These are phyloP conservation scores for Osmoderma eremita DNA, from an alignment of 2,888 invertebrate species.

Conservation along the genomic window DNA sequence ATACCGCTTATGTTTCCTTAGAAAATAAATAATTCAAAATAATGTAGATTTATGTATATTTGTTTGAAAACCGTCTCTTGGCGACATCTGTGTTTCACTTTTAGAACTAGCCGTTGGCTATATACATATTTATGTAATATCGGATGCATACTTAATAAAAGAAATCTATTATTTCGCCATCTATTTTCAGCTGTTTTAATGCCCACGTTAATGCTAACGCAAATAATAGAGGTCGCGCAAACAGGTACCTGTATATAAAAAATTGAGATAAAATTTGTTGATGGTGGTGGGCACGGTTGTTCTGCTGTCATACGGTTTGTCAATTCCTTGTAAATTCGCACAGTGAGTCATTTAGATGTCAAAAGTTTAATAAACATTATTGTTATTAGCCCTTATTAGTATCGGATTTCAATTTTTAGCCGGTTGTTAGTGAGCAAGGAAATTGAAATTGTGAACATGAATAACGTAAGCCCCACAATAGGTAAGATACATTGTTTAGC, in stretches of 20 bases:
- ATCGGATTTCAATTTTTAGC: not conserved
- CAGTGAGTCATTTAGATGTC: constrained; percentile 27
- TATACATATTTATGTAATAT: too few species aligned
- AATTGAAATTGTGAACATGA: constrained; percentile 49
- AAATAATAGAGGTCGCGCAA: constrained; percentile 1
- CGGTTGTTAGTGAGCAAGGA: constrained; percentile 2
- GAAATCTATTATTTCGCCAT: too few species aligned
- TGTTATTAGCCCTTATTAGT: not conserved
- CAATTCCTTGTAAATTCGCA: constrained; percentile 6
- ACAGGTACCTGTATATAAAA: too few species aligned
- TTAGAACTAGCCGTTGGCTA: too few species aligned
- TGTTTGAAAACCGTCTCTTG: too few species aligned
- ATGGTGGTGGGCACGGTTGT: constrained; percentile 24
- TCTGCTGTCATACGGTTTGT: constrained; percentile 2
- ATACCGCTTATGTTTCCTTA: too few species aligned
- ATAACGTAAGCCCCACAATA: constrained; percentile 58
- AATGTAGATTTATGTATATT: too few species aligned
- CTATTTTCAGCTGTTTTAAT: too few species aligned
- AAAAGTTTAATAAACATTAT: constrained; percentile 37
- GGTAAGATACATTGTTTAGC: constrained; percentile 51
- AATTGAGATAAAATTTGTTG: constrained; percentile 16
- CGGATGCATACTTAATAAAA: too few species aligned
- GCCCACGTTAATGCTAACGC: too few species aligned
- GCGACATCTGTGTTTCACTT: too few species aligned
- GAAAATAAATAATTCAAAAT: too few species aligned